Conservation (phyloP, 2,888 invertebrate species). For the Trichopoda pennipes region DNA sequence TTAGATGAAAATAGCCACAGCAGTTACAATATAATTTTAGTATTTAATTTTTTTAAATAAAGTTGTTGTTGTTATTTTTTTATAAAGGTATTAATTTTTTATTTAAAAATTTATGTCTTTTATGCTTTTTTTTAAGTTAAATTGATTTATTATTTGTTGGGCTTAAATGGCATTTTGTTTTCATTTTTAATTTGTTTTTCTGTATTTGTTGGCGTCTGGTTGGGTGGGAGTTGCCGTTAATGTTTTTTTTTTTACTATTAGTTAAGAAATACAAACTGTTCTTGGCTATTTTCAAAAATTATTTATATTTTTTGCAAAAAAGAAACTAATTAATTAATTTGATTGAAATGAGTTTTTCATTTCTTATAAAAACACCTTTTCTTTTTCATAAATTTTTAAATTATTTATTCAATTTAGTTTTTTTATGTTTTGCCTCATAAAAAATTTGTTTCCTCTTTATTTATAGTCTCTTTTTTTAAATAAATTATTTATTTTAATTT, state of each 20-base stretch:
- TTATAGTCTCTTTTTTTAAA: conserved; percentile 3
- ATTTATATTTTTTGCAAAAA: conserved; percentile 5
- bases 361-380: conserved; percentile 27
- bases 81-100: neutral
- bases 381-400: conserved; percentile 1
- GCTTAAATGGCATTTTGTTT: conserved; percentile 37
- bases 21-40: neutral
- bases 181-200: conserved; percentile 38
- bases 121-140: neutral
- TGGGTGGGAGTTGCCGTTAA: conserved; percentile 64
- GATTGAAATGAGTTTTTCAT: neutral
- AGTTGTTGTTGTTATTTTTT: neutral
- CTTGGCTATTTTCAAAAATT: conserved; percentile 27
- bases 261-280: conserved; percentile 13
- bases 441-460: neutral
- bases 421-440: neutral
- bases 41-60: conserved; percentile 1
- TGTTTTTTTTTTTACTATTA: conserved; percentile 32
- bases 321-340: neutral
- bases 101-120: conserved; percentile 13
- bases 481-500: conserved; percentile 23
- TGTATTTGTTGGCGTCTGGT: conserved; percentile 54
- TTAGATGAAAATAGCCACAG: neutral
- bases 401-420: neutral
- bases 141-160: conserved; percentile 35